Evolutionary conservation across 2,888 invertebrate species (phyloP).

Genomic region (Eulithis testata): DNA sequence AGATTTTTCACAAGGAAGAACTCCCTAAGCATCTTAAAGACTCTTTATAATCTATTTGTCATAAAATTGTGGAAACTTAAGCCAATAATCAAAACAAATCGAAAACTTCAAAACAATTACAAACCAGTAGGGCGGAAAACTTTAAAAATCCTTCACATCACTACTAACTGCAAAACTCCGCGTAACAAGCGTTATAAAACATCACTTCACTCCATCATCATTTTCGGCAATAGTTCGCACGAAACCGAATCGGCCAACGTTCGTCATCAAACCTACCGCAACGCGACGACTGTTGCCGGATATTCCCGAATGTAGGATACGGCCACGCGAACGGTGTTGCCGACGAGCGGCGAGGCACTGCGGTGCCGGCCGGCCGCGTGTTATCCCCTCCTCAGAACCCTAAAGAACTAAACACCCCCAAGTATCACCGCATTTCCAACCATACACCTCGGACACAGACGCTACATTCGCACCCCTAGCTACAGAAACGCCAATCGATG

Average conservation of each 20-base stretch:
- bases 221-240: constrained; percentile 54
- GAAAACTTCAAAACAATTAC: constrained; percentile 40
- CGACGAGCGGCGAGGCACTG: constrained; percentile 80
- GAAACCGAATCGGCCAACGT: constrained; percentile 50
- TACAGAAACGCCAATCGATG: constrained; percentile 76
- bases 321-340: constrained; percentile 61
- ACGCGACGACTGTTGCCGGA: constrained; percentile 67
- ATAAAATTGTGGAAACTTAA: constrained; percentile 36
- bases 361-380: constrained; percentile 76
- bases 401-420: constrained; percentile 65
- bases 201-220: constrained; percentile 44
- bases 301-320: constrained; percentile 47
- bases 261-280: constrained; percentile 66
- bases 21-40: constrained; percentile 15
- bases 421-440: constrained; percentile 46
- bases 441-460: constrained; percentile 51
- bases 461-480: constrained; percentile 39
- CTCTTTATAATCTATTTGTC: constrained; percentile 5
- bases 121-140: constrained; percentile 56
- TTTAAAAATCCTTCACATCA: constrained; percentile 49
- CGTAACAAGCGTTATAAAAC: constrained; percentile 43
- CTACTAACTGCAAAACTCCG: constrained; percentile 43
- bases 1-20: not conserved
- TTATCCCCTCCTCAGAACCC: constrained; percentile 53
- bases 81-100: constrained; percentile 30